Evolutionary conservation across 1,140 invertebrate genomes (phyloP).

Genomic region (Scaptomyza pallida): DNA sequence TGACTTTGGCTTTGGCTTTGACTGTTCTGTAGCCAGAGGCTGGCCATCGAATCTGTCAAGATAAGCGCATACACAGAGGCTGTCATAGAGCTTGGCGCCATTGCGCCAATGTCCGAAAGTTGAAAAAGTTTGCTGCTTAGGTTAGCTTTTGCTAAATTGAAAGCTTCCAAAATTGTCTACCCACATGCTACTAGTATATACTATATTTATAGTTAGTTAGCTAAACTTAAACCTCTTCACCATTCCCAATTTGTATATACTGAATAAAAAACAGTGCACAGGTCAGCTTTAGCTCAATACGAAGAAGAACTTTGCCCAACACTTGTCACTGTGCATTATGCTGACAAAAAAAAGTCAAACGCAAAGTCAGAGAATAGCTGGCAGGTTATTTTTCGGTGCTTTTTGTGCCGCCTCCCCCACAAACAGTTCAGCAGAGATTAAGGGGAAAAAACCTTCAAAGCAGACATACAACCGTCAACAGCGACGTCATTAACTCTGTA

Average conservation of each 20-base stretch:
- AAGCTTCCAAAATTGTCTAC: background rate
- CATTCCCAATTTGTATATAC: background rate
- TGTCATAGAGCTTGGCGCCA: conserved; percentile 39
- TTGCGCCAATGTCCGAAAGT: conserved; percentile 54
- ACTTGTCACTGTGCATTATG: conserved; percentile 7
- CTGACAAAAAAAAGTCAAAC: conserved; percentile 10
- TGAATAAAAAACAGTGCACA: background rate
- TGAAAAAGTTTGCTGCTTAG: conserved; percentile 52
- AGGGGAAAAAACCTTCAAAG: conserved; percentile 69
- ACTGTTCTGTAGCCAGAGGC: background rate
- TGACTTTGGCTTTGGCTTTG: background rate
- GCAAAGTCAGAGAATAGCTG: conserved; percentile 32
- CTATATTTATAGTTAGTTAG: too few species aligned
- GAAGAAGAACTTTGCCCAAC: conserved; percentile 8
- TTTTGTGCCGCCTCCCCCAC: background rate
- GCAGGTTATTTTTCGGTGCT: conserved; percentile 5
- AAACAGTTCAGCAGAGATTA: conserved; percentile 54
- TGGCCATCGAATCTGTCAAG: conserved; percentile 63
- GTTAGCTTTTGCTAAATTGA: conserved; percentile 7
- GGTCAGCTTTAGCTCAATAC: background rate
- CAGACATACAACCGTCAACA: conserved; percentile 53
- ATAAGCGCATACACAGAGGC: conserved; percentile 56
- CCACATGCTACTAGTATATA: background rate
- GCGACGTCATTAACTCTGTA: conserved; percentile 68
- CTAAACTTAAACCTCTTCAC: too few species aligned